Conservation (phyloP, 2,888 invertebrate genomes). For the Congeria kusceri region DNA sequence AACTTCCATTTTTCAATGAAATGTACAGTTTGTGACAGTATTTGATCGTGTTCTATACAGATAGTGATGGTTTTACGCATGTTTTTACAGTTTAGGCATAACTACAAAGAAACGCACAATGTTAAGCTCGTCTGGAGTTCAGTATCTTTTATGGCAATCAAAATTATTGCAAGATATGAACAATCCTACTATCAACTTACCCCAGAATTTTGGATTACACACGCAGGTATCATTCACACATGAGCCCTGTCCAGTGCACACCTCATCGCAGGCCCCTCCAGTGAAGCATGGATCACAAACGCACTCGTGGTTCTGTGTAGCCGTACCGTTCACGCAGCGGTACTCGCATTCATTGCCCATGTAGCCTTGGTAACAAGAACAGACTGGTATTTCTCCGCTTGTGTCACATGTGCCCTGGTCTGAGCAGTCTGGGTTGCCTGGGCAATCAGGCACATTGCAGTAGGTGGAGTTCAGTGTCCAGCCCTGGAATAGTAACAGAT, state of each 20-base stretch:
- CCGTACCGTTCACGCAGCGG: conserved; percentile 69
- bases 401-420: conserved; percentile 71
- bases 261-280: conserved; percentile 71
- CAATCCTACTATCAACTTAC: conserved; percentile 55
- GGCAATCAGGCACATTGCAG: conserved; percentile 72
- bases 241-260: conserved; percentile 70
- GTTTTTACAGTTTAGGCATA: too few relatives aligned
- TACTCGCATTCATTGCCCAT: conserved; percentile 70
- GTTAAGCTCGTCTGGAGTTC: too few relatives aligned
- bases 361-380: conserved; percentile 71
- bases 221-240: conserved; percentile 70
- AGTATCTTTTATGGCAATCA: too few relatives aligned
- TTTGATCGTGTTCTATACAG: too few relatives aligned
- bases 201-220: conserved; percentile 76
- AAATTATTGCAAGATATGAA: too few relatives aligned
- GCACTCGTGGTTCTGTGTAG: conserved; percentile 61
- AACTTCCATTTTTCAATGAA: too few relatives aligned
- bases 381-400: conserved; percentile 66
- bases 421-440: conserved; percentile 59
- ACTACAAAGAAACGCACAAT: too few relatives aligned
- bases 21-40: too few relatives aligned
- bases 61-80: too few relatives aligned
- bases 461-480: conserved; percentile 66
- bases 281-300: conserved; percentile 73
- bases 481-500: conserved; percentile 30